Percentiles rank a stretch among this genome's conserved stretches.
Evolutionary conservation across 2,113 vertebrate species (phyloP).

Genomic region (Ardeotis arabs): DNA sequence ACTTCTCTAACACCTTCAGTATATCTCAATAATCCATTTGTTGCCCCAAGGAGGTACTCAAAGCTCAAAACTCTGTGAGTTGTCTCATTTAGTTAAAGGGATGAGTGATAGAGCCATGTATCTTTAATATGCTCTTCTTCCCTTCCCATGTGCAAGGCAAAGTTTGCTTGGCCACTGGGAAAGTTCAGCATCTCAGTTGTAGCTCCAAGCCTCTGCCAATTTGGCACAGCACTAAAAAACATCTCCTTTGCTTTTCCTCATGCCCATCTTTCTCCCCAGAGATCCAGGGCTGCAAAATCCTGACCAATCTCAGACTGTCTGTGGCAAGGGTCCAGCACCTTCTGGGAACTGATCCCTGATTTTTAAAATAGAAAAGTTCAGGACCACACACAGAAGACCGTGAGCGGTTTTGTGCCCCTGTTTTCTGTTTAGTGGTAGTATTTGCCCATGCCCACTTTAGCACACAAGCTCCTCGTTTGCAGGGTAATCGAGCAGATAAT

Average conservation of each 20-base stretch:
- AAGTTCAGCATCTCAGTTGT: neutral
- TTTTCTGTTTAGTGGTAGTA: neutral
- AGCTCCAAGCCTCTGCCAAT: neutral
- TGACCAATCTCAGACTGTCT: rapidly evolving
- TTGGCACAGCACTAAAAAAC: too few relatives aligned
- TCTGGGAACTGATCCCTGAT: neutral
- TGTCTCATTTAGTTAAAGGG: neutral
- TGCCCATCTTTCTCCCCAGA: neutral
- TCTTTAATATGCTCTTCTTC: neutral
- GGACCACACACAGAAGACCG: neutral
- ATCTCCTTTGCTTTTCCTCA: neutral
- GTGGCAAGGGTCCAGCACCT: neutral
- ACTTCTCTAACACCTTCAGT: neutral
- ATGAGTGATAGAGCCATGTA: neutral
- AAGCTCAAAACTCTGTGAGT: neutral
- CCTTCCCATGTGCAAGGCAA: neutral
- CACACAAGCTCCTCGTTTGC: neutral
- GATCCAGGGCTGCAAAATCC: neutral
- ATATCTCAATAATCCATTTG: neutral
- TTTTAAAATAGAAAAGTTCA: neutral
- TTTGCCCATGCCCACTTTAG: neutral
- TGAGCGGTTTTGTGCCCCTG: neutral
- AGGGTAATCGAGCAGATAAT: neutral
- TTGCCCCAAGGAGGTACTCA: neutral
- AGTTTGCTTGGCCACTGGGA: neutral